A percentile compares a stretch with the other conserved stretches of the same genome.
Evolutionary conservation across 2,797 vertebrate genomes (phyloP).

Genomic region (Moxostoma hubbsi): DNA sequence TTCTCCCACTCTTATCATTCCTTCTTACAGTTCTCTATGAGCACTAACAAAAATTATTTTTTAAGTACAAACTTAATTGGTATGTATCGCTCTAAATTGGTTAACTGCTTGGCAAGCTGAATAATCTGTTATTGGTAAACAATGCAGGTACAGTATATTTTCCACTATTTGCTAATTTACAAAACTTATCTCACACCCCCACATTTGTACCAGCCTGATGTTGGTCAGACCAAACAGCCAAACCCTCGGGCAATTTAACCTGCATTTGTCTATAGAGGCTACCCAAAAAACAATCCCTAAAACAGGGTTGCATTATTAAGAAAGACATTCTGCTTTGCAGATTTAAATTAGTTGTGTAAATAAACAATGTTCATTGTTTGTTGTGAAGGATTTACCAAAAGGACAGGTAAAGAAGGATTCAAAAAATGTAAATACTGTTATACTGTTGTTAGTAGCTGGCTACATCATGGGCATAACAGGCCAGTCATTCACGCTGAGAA

Average conservation of each 20-base stretch:
- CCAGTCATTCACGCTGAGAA: neutral
- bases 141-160: neutral
- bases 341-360: constrained; percentile 6
- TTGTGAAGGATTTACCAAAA: constrained; percentile 7
- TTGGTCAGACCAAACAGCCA: neutral
- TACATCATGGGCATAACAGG: neutral
- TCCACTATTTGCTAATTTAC: neutral
- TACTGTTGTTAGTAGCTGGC: neutral
- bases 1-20: neutral
- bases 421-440: neutral
- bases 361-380: neutral
- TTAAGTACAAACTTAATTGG: neutral
- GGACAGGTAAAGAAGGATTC: neutral
- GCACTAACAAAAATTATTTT: neutral
- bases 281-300: too few relatives aligned
- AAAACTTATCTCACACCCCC: neutral
- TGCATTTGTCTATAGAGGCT: neutral
- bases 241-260: neutral
- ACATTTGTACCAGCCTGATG: neutral
- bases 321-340: too few relatives aligned
- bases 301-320: neutral
- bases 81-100: neutral
- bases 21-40: neutral
- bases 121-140: neutral
- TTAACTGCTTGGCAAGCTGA: neutral